A percentile compares a stretch with the other conserved stretches of the same genome.
These are phyloP conservation scores for Acanthurus tractus DNA, from an alignment of 2,797 vertebrate genomes.

Conservation along the genomic window DNA sequence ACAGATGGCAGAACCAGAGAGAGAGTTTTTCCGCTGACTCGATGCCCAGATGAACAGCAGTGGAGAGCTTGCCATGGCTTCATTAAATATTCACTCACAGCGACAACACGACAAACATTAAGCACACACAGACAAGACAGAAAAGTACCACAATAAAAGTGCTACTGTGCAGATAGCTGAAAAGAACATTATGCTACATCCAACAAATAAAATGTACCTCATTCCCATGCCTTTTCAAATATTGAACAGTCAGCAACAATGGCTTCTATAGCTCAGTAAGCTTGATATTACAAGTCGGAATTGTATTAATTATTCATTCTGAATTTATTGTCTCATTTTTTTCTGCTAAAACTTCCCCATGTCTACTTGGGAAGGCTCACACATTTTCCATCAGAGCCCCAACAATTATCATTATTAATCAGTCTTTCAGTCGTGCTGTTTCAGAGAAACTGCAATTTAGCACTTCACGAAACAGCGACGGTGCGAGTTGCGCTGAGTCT, in stretches of 20 bases:
- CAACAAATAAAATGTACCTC: slow-evolving; percentile 55
- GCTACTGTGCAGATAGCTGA: slow-evolving; percentile 56
- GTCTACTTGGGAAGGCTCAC: slow-evolving; percentile 28
- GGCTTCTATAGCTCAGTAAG: slow-evolving; percentile 51
- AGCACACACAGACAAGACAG: slow-evolving; percentile 62
- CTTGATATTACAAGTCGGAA: slow-evolving; percentile 56
- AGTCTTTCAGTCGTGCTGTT: slow-evolving; percentile 39
- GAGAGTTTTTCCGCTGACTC: slow-evolving; percentile 81
- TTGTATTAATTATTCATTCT: slow-evolving; percentile 70
- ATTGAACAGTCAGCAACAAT: slow-evolving; percentile 63
- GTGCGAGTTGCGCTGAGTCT: slow-evolving; percentile 35
- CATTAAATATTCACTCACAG: slow-evolving; percentile 83
- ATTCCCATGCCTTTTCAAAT: slow-evolving; percentile 65
- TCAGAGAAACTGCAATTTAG: slow-evolving; percentile 57
- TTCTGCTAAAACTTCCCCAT: slow-evolving; percentile 27
- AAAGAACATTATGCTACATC: slow-evolving; percentile 30
- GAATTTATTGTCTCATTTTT: slow-evolving; percentile 52
- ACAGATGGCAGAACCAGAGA: slow-evolving; percentile 82
- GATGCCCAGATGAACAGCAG: slow-evolving; percentile 84
- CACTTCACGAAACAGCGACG: slow-evolving; percentile 50
- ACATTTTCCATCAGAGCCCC: slow-evolving; percentile 26
- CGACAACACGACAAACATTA: slow-evolving; percentile 73
- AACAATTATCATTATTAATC: slow-evolving; percentile 47
- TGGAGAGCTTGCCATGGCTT: slow-evolving; percentile 73
- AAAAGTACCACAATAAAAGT: slow-evolving; percentile 63